phyloP scores from a whole-genome alignment of 1,140 invertebrate genomes.

The Scylla paramamosain region DNA sequence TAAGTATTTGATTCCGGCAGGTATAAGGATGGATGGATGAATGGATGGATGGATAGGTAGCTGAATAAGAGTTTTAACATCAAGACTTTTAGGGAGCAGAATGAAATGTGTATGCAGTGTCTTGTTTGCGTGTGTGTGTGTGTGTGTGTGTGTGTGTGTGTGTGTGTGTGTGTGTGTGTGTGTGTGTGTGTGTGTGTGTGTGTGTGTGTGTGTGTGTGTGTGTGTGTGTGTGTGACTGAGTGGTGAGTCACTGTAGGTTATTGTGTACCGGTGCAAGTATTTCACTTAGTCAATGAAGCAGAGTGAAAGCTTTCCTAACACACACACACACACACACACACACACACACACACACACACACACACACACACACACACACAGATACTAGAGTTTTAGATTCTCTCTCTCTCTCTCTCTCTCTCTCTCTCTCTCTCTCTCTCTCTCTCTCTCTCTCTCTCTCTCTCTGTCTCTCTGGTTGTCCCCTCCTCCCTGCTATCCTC shows the following conservation, averaged over 20 bases:
- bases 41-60: no score
- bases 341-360: conserved; percentile 20
- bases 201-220: not conserved
- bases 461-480: conserved; percentile 16
- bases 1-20: no score
- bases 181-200: conserved; percentile 10
- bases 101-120: no score
- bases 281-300: no score
- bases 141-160: conserved; percentile 23
- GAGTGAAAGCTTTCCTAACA: not conserved
- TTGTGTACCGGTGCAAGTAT: no score
- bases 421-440: conserved; percentile 35
- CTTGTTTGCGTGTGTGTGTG: not conserved
- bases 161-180: conserved; percentile 5
- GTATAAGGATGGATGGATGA: no score
- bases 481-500: not conserved
- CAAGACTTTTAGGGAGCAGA: no score
- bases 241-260: no score
- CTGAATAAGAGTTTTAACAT: no score
- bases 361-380: not conserved
- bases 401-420: conserved; percentile 29
- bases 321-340: conserved; percentile 19
- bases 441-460: conserved; percentile 4
- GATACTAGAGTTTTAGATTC: not conserved
- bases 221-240: no score